Base-by-base conservation (phyloP, 2,113 vertebrate genomes). In the Trichechus manatus region DNA sequence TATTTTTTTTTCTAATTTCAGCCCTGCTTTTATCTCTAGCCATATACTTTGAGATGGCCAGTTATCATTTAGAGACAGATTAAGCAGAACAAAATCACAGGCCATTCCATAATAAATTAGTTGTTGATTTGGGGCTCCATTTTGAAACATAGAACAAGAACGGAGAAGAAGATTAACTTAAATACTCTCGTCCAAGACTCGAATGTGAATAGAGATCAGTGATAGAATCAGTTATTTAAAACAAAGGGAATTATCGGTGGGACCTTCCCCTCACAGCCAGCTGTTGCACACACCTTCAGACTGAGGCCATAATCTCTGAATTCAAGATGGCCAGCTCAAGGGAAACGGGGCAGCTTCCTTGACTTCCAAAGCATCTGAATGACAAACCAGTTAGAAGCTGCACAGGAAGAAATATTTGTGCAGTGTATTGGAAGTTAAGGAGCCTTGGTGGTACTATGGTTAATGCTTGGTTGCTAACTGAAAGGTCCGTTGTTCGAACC, bases 1-100 rank as follows among this genome's bases (percentile, higher is more conserved):
- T 68, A 44, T 66, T 68, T 50, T 63, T n/a, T 59, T 97, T 95
- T 95, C 96, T 97, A 83, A 96, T 97, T 96, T 98, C 90, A 95
- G 95, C 80, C 93, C 75, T 97, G 94, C 95, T 98, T 98, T 98
- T 97, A 98, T 98, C 98, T 98, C 78, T 86, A 88, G 87, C 89
- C 96, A 81, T 97, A 88, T 78, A 94, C 89, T 98, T 95, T 92
- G 95, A 70, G 94, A 82, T 42, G 90, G 95, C 92, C 96, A 98
- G 89, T 94, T 96, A 98, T 17, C 97, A 93, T 98, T 98, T 98
- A 97, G 90, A 94, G 87, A 72, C 95, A 98, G 96, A 98, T 96
- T 68, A 98, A 97, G 94, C 31, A 95, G 47, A 94, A 50, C 88
- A n/a, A 1, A 92, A 97, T 97, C 96, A 97, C 85, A 97, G 50